Base-by-base conservation (phyloP, 1,140 invertebrate genomes). In the Vanessa tameamea region DNA sequence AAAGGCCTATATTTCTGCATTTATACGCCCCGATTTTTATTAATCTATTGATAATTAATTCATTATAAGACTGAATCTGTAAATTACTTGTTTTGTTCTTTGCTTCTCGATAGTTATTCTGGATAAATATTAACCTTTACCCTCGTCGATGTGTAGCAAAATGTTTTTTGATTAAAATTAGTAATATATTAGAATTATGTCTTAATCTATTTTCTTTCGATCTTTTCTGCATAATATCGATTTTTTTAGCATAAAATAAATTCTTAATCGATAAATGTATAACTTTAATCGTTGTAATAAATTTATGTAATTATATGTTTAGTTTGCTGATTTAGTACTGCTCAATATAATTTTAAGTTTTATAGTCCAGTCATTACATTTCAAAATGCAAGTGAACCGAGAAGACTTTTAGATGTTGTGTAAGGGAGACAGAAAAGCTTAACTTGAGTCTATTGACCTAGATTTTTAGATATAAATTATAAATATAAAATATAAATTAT, bases 291-390 rank as follows among this genome's bases (percentile, higher is more conserved):
- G n/a, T 57, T 57, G 53, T 16, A 57, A 23, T 55, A 55, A 55
- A 31, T 43, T 43, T 43, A 11, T 43, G 37, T 13, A 59, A 57
- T 20, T 31, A 57, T 43, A 0, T 57, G 47, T 81, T 79, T 76
- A 66, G 43, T 72, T 73, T 73, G 53, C 26, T 55, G 55, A 67
- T 67, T 73, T 50, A 67, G 31, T 73, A 48, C 55, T 73, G 71
- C 71, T 73, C 71, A 73, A 73, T 31, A 9, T 73, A 73, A 66
- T 63, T 61, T 67, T 73, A 73, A 73, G 64, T 73, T 73, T 73
- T 31, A 31, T 31, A 31, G 26, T 31, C 26, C 6, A 6, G 26
- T 31, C 26, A 31, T 31, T 31, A 31, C 26, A 31, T 31, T 31
- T 31, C 26, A 31, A 31, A 31, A 31, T 31, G 26, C 26, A 31